A percentile compares a stretch with the other conserved stretches of the same genome.
These are phyloP conservation scores for Callithrix jacchus DNA, from an alignment of 2,113 vertebrate genomes.

Conservation along the genomic window DNA sequence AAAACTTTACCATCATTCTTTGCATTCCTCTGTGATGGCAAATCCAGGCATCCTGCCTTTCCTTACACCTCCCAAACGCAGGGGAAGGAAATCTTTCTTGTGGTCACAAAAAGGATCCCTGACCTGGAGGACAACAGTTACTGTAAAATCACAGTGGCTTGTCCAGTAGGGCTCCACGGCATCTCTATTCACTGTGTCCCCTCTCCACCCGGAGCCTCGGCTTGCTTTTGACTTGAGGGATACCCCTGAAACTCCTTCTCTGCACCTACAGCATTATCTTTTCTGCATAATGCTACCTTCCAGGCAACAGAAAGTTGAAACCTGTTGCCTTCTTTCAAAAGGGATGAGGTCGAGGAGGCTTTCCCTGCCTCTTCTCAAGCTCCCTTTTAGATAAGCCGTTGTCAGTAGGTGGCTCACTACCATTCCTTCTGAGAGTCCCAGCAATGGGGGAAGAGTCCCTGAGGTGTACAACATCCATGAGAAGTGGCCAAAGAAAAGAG, in stretches of 20 bases:
- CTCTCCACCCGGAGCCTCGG: neutral
- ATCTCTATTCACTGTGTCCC: neutral
- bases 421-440: neutral
- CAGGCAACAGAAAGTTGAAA: neutral
- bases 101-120: neutral
- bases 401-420: neutral
- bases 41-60: neutral
- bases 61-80: neutral
- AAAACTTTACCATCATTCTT: neutral
- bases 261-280: neutral
- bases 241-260: neutral
- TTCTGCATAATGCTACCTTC: neutral
- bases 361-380: neutral
- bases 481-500: neutral
- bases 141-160: neutral
- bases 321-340: neutral
- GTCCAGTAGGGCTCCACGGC: neutral
- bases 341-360: neutral
- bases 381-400: neutral
- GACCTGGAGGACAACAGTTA: neutral
- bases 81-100: neutral
- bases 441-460: neutral
- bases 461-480: neutral
- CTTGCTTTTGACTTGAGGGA: neutral
- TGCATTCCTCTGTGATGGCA: neutral